Conservation (phyloP, 1,140 invertebrate species). For the Sweltsa coloradensis region DNA sequence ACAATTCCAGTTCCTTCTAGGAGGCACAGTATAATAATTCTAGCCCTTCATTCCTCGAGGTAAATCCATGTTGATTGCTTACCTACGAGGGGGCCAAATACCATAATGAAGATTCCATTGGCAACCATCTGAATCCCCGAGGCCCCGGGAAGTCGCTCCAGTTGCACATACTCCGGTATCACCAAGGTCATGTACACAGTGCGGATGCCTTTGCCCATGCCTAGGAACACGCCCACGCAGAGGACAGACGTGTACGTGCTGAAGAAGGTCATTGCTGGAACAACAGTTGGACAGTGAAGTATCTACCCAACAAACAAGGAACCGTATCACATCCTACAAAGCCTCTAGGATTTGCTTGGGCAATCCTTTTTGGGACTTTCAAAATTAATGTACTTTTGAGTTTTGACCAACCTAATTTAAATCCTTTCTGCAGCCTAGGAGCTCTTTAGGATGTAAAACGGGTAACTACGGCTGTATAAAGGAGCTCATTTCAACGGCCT, state of each 20-base stretch:
- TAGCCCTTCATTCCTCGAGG: neutral
- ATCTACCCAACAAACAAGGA: too few relatives aligned
- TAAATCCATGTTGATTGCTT: slow-evolving; percentile 2
- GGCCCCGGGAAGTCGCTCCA: slow-evolving; percentile 45
- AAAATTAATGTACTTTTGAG: too few relatives aligned
- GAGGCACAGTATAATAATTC: neutral
- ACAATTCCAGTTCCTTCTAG: neutral
- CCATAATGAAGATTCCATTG: slow-evolving; percentile 41
- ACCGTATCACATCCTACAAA: too few relatives aligned
- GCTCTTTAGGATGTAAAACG: too few relatives aligned
- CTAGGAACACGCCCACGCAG: slow-evolving; percentile 41
- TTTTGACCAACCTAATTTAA: too few relatives aligned
- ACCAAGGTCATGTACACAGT: slow-evolving; percentile 53
- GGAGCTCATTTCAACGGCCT: too few relatives aligned
- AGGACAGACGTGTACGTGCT: slow-evolving; percentile 21
- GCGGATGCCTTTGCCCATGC: slow-evolving; percentile 45
- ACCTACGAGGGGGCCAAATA: slow-evolving; percentile 49
- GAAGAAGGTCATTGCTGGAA: slow-evolving; percentile 4
- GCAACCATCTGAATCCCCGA: slow-evolving; percentile 45
- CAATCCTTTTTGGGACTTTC: too few relatives aligned
- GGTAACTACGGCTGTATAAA: too few relatives aligned
- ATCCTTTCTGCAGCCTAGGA: too few relatives aligned
- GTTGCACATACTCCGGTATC: slow-evolving; percentile 46
- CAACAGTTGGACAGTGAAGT: too few relatives aligned
- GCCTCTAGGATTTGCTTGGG: too few relatives aligned